Evolutionary conservation across 64 coral and sea anemone genomes (phyloP), one percentile per base, ranked within the genome.

Genomic region (Montipora cactus): DNA sequence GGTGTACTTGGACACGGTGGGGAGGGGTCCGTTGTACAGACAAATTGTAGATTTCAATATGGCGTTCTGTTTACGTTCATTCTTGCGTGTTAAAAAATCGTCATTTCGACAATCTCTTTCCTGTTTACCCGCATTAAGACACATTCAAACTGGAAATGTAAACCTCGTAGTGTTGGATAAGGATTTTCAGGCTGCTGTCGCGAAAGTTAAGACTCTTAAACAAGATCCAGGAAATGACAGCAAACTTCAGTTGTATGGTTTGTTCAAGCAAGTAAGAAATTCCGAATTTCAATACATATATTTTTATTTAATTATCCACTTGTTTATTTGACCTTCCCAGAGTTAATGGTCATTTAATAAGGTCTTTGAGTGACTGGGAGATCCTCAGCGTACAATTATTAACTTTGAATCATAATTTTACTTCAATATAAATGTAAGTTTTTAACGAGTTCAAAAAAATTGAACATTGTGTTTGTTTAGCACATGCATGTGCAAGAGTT

Each of bases 161-260:
- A 74, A n/a, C 2, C 82, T 84, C 11, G 79, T 77, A 14, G 82
- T 76, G 15, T 15, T 89, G 4, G 49, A 91, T 19, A 83, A 94
- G 0, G 90, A 94, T 49, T 99, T 99, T 58, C 74, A 96, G 45
- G 81, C 87, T 71, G 95, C 98, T 22, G 94, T 92, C 37, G 95
- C 91, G 6, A 93, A 92, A 47, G 86, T 96, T 4, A 92, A 91
- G 8, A 94, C 78, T 8, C 89, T 99, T 9, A 96, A 91, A 67
- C 83, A 99, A n/a, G 98, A 99, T 51, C 98, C 98, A 4, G 98
- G 98, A 23, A 99, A 99, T 87, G 98, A 99, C 15, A 78, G 82
- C 15, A 99, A 99, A 68, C 87, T 99, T 22, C 94, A 99, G 81
- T 89, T 99, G 87, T 99, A 99, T 71, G 98, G 89, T 59, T 93